phyloP scores from a whole-genome alignment of 2,797 vertebrate species.

The Nannoperca obscura region DNA sequence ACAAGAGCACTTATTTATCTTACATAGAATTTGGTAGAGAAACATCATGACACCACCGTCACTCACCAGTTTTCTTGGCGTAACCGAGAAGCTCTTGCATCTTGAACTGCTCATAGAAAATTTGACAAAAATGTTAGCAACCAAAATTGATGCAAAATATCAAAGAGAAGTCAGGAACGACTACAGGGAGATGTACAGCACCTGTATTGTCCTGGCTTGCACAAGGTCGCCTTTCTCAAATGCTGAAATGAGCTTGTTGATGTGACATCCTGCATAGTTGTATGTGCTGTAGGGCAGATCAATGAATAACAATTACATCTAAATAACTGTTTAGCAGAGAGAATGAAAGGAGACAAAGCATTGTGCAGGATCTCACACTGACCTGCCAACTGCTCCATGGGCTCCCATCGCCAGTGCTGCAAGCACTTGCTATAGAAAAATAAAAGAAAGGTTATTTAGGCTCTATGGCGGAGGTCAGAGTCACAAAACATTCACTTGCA shows the following conservation, averaged over 20 bases:
- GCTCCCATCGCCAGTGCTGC: constrained; percentile 80
- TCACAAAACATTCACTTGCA: background rate
- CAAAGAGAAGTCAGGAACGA: background rate
- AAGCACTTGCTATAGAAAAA: constrained; percentile 81
- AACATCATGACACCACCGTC: background rate
- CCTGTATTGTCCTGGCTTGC: constrained; percentile 89
- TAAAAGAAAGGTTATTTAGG: constrained; percentile 4
- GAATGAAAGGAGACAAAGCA: background rate
- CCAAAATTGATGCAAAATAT: background rate
- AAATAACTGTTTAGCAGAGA: background rate
- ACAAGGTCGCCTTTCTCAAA: constrained; percentile 85
- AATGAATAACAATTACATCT: background rate
- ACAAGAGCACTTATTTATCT: background rate
- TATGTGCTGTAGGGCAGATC: constrained; percentile 88
- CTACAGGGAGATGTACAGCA: constrained; percentile 59
- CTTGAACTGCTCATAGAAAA: constrained; percentile 84
- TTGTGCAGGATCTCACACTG: constrained; percentile 29
- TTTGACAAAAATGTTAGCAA: constrained; percentile 28
- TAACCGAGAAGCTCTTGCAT: constrained; percentile 87
- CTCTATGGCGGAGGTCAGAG: background rate
- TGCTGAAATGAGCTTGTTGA: constrained; percentile 86
- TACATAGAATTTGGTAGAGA: background rate
- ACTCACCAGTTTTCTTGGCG: constrained; percentile 86
- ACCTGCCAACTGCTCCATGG: constrained; percentile 86
- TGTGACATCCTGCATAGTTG: constrained; percentile 90